phyloP scores from a whole-genome alignment of 1,140 invertebrate genomes.

The Branchinecta lindahli region DNA sequence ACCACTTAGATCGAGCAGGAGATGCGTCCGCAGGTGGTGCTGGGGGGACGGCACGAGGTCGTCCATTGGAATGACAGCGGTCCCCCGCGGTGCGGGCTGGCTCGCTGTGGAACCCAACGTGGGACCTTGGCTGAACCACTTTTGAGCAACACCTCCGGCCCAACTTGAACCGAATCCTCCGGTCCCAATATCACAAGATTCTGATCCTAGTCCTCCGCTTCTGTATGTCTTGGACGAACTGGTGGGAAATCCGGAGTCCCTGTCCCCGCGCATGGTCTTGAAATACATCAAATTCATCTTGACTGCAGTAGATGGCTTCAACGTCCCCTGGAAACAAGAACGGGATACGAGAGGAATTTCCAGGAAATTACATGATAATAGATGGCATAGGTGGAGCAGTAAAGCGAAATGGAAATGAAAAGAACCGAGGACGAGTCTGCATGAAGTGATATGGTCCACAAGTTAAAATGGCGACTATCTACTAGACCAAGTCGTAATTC shows the following conservation, averaged over 20 bases:
- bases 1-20: not conserved
- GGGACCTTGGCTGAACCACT: not conserved
- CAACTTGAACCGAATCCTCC: slow-evolving; percentile 2
- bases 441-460: too few relatives aligned
- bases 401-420: too few relatives aligned
- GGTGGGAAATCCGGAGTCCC: slow-evolving; percentile 4
- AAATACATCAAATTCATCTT: slow-evolving; percentile 22
- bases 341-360: too few relatives aligned
- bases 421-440: too few relatives aligned
- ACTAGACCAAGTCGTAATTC: too few relatives aligned
- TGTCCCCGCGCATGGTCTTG: slow-evolving; percentile 20
- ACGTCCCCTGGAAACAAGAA: too few relatives aligned
- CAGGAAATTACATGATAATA: too few relatives aligned
- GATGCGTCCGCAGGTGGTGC: not conserved
- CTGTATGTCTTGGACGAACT: not conserved
- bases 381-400: too few relatives aligned
- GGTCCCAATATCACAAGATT: not conserved
- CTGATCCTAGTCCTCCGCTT: slow-evolving; percentile 5
- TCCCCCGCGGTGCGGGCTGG: slow-evolving; percentile 3
- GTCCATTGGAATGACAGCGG: slow-evolving; percentile 5
- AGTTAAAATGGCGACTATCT: too few relatives aligned
- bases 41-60: not conserved
- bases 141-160: not conserved
- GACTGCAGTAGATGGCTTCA: not conserved
- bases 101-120: not conserved